A percentile compares a stretch with the other conserved stretches of the same genome.
These are phyloP conservation scores for Metopia argyrocephala DNA, from an alignment of 2,888 invertebrate species.

Conservation along the genomic window DNA sequence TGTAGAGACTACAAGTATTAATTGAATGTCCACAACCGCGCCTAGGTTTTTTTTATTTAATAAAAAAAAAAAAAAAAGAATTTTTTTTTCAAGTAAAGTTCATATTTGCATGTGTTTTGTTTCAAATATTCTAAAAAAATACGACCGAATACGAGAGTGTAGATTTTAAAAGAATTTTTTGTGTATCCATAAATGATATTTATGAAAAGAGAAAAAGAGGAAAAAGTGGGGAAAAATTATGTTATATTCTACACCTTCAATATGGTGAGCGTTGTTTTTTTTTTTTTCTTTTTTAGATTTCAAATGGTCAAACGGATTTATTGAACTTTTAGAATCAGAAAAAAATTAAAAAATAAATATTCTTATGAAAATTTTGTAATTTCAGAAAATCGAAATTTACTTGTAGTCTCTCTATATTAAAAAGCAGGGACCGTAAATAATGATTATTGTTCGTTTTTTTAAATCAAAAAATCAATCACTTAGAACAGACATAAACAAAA, in stretches of 20 bases:
- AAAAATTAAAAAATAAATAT: background rate
- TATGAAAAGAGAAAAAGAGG: background rate
- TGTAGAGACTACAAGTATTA: background rate
- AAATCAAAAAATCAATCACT: no score
- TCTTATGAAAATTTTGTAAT: background rate
- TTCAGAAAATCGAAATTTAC: no score
- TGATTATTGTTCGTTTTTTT: no score
- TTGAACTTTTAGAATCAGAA: no score
- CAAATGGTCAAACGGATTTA: background rate
- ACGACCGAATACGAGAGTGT: background rate
- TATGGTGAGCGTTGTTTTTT: background rate
- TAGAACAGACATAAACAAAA: no score
- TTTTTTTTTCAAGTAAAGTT: no score
- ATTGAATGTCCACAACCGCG: conserved; percentile 42
- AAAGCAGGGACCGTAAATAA: no score
- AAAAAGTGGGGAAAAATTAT: no score
- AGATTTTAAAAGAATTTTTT: background rate
- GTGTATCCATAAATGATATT: background rate
- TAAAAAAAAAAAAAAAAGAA: no score
- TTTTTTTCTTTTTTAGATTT: background rate
- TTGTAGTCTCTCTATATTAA: no score
- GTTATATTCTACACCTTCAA: background rate
- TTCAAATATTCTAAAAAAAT: conserved; percentile 8
- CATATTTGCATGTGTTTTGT: no score
- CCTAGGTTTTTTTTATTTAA: conserved; percentile 19